A percentile compares a stretch with the other conserved stretches of the same genome.
These are phyloP conservation scores for Agonum fuliginosum DNA, from an alignment of 2,888 invertebrate species.

Conservation along the genomic window DNA sequence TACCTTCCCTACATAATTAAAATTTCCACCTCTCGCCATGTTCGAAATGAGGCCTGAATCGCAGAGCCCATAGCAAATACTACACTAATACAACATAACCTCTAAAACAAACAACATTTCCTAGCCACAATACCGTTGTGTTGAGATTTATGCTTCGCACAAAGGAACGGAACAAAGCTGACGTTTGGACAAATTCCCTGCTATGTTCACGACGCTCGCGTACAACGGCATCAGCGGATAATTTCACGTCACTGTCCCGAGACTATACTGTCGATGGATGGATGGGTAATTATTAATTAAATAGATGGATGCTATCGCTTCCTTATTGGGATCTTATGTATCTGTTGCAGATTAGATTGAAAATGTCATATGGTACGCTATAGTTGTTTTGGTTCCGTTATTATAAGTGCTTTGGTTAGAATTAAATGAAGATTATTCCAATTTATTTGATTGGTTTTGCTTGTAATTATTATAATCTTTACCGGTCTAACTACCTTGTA, in stretches of 20 bases:
- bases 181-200: neutral
- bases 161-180: neutral
- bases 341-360: neutral
- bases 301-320: no score
- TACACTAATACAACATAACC: no score
- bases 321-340: neutral
- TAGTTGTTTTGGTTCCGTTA: neutral
- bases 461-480: no score
- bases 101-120: neutral
- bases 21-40: no score
- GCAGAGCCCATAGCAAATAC: neutral
- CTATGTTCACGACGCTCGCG: neutral
- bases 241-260: neutral
- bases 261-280: neutral
- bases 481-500: no score
- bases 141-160: neutral
- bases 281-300: neutral
- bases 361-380: neutral
- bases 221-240: neutral
- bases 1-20: no score
- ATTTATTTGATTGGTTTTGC: no score
- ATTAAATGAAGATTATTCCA: no score
- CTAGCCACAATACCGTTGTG: constrained; percentile 2
- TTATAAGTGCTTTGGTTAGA: neutral
- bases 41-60: no score